A percentile compares a stretch with the other conserved stretches of the same genome.
phyloP scores from a whole-genome alignment of 1,140 invertebrate species.

The Rhyacophila brunnea region DNA sequence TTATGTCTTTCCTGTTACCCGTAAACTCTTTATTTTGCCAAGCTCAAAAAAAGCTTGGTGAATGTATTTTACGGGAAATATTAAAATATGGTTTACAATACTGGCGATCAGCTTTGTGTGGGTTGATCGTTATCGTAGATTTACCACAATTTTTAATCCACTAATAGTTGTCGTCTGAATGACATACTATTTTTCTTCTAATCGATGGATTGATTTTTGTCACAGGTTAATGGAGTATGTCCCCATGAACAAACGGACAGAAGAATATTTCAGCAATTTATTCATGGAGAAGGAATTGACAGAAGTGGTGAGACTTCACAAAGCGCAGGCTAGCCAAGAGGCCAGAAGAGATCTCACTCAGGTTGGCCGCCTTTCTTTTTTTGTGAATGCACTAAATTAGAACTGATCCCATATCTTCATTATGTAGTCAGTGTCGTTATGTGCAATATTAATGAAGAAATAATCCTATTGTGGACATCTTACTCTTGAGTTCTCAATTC shows the following conservation, averaged over 20 bases:
- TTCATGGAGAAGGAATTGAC: slow-evolving; percentile 84
- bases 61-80: no score
- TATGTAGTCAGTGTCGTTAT: slow-evolving; percentile 14
- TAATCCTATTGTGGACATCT: slow-evolving; percentile 7
- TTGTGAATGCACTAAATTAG: slow-evolving; percentile 12
- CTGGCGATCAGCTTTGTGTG: no score
- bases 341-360: slow-evolving; percentile 66
- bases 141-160: no score
- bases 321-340: slow-evolving; percentile 84
- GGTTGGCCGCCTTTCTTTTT: slow-evolving; percentile 8
- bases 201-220: no score
- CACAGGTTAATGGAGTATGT: slow-evolving; percentile 87
- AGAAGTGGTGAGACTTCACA: slow-evolving; percentile 87
- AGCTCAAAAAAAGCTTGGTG: no score
- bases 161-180: no score
- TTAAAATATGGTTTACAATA: no score
- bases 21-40: no score
- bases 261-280: slow-evolving; percentile 80
- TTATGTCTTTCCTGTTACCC: no score
- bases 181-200: no score
- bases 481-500: not conserved
- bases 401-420: slow-evolving; percentile 1
- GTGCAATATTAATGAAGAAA: slow-evolving; percentile 17
- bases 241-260: slow-evolving; percentile 87
- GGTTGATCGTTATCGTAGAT: no score